Base-by-base conservation (phyloP, 2,113 vertebrate species). In the Coregonus clupeaformis region DNA sequence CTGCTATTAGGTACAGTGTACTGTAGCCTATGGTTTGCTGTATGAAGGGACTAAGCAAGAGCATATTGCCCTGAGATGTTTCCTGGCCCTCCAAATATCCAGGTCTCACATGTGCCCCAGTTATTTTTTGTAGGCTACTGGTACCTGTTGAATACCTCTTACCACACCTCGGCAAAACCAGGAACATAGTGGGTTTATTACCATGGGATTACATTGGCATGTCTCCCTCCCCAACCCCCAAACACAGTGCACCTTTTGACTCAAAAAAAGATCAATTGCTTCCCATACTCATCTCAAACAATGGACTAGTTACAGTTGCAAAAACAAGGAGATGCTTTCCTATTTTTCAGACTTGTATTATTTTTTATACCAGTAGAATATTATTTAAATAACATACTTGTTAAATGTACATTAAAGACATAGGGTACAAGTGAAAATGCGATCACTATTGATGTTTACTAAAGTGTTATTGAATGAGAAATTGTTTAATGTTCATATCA, bases 41-140 rank as follows among this genome's bases (percentile, higher is more conserved):
- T 22, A 5, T 30, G 64, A 32, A 16, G 42, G 60, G 62, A 42
- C 42, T 47, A 27, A 73, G 72, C 60, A 18, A 0, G 9, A 60
- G 49, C 32, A 79, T 75, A 77, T 18, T 66, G 67, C 68, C 45
- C 5, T 3, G 2, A 36, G 7, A 42, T 42, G 36, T 42, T 42
- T 42, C 36, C 9, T 42, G 13, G 3, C 49, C 49, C 12, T 14
- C 3, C 14, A 42, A 12, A 42, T 7, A 24, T 60, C 57, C 5
- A 9, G 20, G n/a, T 24, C 71, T 49, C 22, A 68, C 47, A 63
- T 20, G 5, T 55, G 6, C 36, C 18, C 30, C 25, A 68, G 7
- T 83, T 74, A 82, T 11, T 42, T 86, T 74, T 6, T 25, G 42
- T 79, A 80, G 77, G 52, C 12, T 25, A 2, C 16, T 66, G 57